Evolutionary conservation across 2,113 vertebrate genomes (phyloP).

Genomic region (Leptobrachium leishanense): DNA sequence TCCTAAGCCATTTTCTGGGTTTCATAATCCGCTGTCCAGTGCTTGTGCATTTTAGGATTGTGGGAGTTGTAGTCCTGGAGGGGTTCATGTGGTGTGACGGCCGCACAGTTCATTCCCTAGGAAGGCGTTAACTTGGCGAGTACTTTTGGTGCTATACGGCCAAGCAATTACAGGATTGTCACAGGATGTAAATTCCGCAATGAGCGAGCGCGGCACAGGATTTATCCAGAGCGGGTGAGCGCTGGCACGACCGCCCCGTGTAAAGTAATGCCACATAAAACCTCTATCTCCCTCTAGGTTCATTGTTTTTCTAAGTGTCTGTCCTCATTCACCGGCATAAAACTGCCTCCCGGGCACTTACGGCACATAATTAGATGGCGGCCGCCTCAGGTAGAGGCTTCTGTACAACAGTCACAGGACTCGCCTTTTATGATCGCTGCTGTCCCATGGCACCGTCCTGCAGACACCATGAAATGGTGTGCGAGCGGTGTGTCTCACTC

Average conservation of each 20-base stretch:
- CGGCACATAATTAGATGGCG: background rate
- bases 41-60: background rate
- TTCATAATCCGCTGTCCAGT: too few relatives aligned
- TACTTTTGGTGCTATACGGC: background rate
- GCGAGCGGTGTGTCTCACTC: too few relatives aligned
- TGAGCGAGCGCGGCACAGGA: background rate
- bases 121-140: conserved; percentile 14
- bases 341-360: conserved; percentile 6
- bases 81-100: background rate
- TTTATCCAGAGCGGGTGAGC: conserved; percentile 7
- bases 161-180: conserved; percentile 21
- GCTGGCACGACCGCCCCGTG: background rate
- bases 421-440: too few relatives aligned
- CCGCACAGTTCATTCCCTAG: background rate
- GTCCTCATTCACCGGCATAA: conserved; percentile 22
- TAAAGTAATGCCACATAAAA: conserved; percentile 18
- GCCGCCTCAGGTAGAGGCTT: background rate
- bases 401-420: too few relatives aligned
- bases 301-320: conserved; percentile 26
- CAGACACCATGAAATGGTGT: too few relatives aligned
- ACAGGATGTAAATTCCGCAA: conserved; percentile 26
- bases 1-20: too few relatives aligned
- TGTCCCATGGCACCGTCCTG: too few relatives aligned
- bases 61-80: background rate
- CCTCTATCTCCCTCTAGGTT: conserved; percentile 1